phyloP scores from a whole-genome alignment of 2,113 vertebrate genomes.

The Cephalopterus ornatus region DNA sequence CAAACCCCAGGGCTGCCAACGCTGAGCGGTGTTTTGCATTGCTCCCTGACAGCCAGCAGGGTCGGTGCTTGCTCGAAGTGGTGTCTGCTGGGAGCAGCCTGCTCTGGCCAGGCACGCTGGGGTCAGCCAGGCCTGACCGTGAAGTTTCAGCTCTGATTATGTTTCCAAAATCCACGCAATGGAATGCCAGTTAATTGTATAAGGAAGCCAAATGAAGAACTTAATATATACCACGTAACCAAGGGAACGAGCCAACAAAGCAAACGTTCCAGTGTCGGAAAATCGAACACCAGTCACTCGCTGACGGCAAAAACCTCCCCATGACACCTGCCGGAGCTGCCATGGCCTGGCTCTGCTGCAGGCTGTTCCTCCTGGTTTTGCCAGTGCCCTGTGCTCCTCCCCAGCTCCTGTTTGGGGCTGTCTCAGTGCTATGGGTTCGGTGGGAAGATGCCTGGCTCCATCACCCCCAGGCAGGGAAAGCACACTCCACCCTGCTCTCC shows the following conservation, averaged over 20 bases:
- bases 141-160: not conserved
- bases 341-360: accelerated
- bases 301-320: not conserved
- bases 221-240: slow-evolving; percentile 46
- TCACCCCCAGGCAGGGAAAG: accelerated
- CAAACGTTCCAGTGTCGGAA: not conserved
- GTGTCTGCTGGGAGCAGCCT: not conserved
- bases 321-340: not conserved
- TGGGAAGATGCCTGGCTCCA: not conserved
- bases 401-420: not conserved
- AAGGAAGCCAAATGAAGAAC: slow-evolving; percentile 32
- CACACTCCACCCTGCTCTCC: not conserved
- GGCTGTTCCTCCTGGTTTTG: accelerated
- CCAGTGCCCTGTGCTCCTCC: not conserved
- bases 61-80: accelerated
- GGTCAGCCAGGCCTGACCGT: not conserved
- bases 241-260: slow-evolving; percentile 51
- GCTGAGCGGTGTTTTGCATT: accelerated
- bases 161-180: not conserved
- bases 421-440: accelerated
- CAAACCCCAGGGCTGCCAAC: accelerated
- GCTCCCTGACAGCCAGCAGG: accelerated
- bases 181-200: not conserved
- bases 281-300: not conserved
- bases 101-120: accelerated